These are phyloP conservation scores for Heliconius melpomene DNA, from an alignment of 1,140 invertebrate species.

Conservation along the genomic window DNA sequence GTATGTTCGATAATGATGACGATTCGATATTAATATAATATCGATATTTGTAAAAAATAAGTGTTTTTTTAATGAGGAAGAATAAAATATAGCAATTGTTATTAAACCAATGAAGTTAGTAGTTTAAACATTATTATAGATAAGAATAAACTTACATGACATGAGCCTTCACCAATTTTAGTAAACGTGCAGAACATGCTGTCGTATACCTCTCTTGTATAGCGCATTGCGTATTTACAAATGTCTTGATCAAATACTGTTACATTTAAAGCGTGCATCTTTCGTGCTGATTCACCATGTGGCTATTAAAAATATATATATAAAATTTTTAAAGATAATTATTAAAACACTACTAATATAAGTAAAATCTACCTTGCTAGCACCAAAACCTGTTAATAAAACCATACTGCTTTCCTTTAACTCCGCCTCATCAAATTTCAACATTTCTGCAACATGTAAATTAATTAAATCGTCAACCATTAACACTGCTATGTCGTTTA, in stretches of 20 bases:
- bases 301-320: slow-evolving; percentile 40
- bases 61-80: no score
- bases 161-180: slow-evolving; percentile 81
- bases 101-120: no score
- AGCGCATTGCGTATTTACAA: slow-evolving; percentile 68
- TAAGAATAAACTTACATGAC: slow-evolving; percentile 77
- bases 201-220: slow-evolving; percentile 58
- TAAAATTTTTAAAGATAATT: not conserved
- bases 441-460: slow-evolving; percentile 42
- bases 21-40: no score
- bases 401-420: slow-evolving; percentile 57
- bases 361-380: slow-evolving; percentile 48
- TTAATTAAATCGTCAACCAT: slow-evolving; percentile 55
- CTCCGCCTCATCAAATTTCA: slow-evolving; percentile 45
- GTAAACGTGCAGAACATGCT: slow-evolving; percentile 82
- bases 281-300: slow-evolving; percentile 55
- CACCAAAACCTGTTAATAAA: slow-evolving; percentile 65
- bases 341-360: not conserved
- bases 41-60: no score
- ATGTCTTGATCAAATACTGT: slow-evolving; percentile 65
- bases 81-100: no score
- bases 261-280: slow-evolving; percentile 57
- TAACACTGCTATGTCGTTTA: slow-evolving; percentile 66
- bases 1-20: no score
- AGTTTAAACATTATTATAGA: not conserved